phyloP scores from a whole-genome alignment of 1,140 invertebrate species.

The Brachionus sp. region DNA sequence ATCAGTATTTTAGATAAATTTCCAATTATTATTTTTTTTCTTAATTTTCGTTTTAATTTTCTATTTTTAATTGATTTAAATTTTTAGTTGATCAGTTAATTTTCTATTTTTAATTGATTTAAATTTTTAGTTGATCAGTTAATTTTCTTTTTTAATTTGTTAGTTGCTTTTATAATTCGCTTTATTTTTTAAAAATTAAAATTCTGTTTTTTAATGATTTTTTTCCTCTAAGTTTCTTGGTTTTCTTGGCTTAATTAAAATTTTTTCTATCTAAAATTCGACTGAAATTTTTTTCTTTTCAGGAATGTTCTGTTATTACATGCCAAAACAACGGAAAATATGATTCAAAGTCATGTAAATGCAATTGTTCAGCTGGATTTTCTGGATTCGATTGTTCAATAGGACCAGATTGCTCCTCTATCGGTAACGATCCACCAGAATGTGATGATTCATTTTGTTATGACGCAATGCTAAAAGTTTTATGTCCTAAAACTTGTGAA shows the following conservation, averaged over 20 bases:
- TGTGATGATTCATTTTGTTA: not conserved
- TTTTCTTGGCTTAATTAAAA: no score
- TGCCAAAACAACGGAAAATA: not conserved
- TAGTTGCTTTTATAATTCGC: no score
- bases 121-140: no score
- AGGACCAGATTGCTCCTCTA: not conserved
- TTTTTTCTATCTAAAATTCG: no score
- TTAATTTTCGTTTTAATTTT: not conserved
- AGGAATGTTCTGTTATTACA: not conserved
- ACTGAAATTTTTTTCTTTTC: not conserved
- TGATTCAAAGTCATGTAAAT: not conserved
- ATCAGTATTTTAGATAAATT: not conserved
- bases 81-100: no score
- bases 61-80: no score
- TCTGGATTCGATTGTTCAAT: not conserved
- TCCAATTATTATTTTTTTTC: not conserved
- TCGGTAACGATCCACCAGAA: not conserved
- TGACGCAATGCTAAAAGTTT: not conserved
- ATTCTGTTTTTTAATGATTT: no score
- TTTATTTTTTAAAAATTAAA: no score
- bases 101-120: no score
- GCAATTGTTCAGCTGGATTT: not conserved
- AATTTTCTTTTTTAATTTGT: not conserved
- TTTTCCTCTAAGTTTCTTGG: no score
- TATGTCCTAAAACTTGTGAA: not conserved